phyloP scores from a whole-genome alignment of 2,888 invertebrate genomes.

The Hedychridium roseum region DNA sequence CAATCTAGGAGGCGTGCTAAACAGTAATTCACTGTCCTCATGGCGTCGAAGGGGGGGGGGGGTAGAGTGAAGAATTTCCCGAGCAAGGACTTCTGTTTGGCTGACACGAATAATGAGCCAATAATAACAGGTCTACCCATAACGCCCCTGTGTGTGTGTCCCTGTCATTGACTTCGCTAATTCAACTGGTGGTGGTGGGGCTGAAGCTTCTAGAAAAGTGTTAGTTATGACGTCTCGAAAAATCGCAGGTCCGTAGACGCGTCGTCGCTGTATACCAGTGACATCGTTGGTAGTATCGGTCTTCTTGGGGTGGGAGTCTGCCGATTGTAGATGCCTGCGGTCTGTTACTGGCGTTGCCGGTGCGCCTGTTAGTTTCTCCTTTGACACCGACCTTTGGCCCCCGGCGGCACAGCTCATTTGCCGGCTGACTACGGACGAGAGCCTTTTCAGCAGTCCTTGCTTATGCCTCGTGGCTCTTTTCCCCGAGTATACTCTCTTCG shows the following conservation, averaged over 20 bases:
- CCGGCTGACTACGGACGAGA: not conserved
- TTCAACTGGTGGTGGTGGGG: too few species aligned
- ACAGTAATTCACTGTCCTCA: not conserved
- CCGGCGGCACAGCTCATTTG: not conserved
- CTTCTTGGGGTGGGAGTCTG: too few species aligned
- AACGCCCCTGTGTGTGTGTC: too few species aligned
- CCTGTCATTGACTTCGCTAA: too few species aligned
- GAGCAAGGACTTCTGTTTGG: not conserved
- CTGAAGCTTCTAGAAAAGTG: too few species aligned
- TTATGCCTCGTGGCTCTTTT: not conserved
- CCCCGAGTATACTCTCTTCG: not conserved
- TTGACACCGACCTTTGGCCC: not conserved
- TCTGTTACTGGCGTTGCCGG: too few species aligned
- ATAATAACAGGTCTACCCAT: too few species aligned
- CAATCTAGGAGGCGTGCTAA: not conserved
- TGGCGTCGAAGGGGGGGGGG: not conserved
- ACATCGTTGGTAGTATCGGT: too few species aligned
- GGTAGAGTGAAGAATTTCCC: not conserved
- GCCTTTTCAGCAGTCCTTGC: not conserved
- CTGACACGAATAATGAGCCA: not conserved
- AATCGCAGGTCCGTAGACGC: too few species aligned
- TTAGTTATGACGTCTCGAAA: too few species aligned
- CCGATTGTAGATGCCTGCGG: too few species aligned
- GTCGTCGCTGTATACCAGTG: too few species aligned
- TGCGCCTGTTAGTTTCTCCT: not conserved